Base-by-base conservation (phyloP, 2,797 vertebrate species). In the Dicrostonyx torquatus region DNA sequence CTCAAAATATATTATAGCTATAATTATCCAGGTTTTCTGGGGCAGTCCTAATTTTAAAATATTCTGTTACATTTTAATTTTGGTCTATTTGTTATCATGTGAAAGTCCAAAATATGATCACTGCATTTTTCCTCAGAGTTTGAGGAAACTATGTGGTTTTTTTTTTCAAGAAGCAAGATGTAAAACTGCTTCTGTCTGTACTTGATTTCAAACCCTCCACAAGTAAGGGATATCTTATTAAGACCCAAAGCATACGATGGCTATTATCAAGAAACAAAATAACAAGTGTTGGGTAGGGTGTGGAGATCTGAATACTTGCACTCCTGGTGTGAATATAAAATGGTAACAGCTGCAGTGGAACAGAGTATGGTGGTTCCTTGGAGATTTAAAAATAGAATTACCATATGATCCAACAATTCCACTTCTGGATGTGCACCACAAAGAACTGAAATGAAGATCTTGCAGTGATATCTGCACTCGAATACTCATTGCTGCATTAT, bases 21-120 rank as follows among this genome's bases (percentile, higher is more conserved):
- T 95, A 95, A 93, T 87, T 96, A 96, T 93, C 50, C 77, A 93
- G 82, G 45, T 94, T 97, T 96, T 97, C 88, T 95, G 85, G 93
- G 93, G 26, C 75, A 96, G 92, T 91, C 66, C 43, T 82, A 43
- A 95, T 95, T 85, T 96, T 96, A 84, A 96, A 88, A 94, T 96
- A 94, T 90, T 94, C 87, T 80, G 66, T 94, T 96, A 50, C 75
- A 93, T 93, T 97, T 97, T 94, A 58, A 90, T 97, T 96, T 94
- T 62, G 86, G 86, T 90, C 75, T 96, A n/a, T 77, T 87, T 77
- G 75, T 88, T 92, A 84, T 48, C 70, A 90, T 96, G 95, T 94
- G 68, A 93, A 97, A 95, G 91, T 96, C 95, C 75, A 91, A 95
- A 92, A 90, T 93, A 68, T 83, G 85, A 95, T 95, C 78, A 89